These are phyloP conservation scores for Dasysyrphus tricinctus DNA, from an alignment of 2,888 invertebrate genomes.

Conservation along the genomic window DNA sequence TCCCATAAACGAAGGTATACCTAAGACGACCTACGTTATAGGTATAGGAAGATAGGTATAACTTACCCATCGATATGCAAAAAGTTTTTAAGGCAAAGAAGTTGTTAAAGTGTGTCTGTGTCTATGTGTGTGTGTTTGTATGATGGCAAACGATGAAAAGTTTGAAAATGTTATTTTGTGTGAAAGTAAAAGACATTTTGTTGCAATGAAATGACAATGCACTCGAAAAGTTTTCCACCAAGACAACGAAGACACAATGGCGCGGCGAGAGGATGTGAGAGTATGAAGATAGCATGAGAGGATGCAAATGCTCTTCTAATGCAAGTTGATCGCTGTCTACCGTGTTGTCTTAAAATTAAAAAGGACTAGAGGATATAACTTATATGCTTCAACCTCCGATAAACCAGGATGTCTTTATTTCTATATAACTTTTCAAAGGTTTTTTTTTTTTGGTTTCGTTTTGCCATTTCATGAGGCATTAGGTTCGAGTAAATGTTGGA, in stretches of 20 bases:
- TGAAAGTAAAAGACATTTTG: conserved; percentile 47
- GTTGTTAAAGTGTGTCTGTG: background rate
- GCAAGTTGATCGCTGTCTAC: conserved; percentile 18
- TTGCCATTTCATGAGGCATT: background rate
- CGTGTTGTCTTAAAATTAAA: conserved; percentile 27
- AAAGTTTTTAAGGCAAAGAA: conserved; percentile 21
- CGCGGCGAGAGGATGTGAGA: background rate
- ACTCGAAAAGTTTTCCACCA: conserved; percentile 23
- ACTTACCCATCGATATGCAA: conserved; percentile 21
- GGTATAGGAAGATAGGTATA: background rate
- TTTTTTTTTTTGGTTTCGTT: background rate
- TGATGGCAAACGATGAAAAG: conserved; percentile 26
- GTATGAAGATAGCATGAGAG: background rate
- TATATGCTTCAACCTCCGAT: background rate
- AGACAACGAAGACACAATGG: background rate
- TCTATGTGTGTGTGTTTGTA: background rate
- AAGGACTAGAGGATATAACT: conserved; percentile 3
- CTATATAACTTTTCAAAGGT: background rate
- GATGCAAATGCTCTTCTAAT: conserved; percentile 29
- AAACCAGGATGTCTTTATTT: conserved; percentile 7
- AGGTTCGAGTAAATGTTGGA: background rate
- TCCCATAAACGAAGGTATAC: background rate
- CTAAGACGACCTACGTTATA: background rate
- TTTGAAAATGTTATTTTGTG: conserved; percentile 41
- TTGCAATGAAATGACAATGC: conserved; percentile 47